These are phyloP conservation scores for Stomatorhinus walkeri DNA, from an alignment of 2,797 vertebrate genomes.

Conservation along the genomic window DNA sequence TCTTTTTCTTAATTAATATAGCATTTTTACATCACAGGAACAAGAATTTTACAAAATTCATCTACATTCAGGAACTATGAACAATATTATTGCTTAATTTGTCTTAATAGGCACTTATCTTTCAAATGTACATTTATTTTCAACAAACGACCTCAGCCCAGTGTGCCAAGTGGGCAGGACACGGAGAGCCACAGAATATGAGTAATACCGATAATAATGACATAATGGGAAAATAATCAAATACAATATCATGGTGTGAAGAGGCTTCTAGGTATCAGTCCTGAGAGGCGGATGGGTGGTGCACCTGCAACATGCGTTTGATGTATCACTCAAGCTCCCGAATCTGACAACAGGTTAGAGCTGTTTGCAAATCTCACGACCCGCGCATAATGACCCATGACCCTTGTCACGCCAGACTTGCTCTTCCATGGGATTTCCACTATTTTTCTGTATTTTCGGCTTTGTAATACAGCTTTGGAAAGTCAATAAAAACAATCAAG, in stretches of 20 bases:
- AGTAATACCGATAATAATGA: not conserved
- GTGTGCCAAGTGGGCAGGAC: not conserved
- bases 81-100: not conserved
- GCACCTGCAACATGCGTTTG: not conserved
- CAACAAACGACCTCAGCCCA: not conserved
- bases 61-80: not conserved
- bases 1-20: not conserved
- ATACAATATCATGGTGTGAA: not conserved
- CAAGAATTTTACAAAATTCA: not conserved
- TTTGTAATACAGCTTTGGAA: not conserved
- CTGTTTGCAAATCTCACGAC: not conserved
- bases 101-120: not conserved
- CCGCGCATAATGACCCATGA: conserved; percentile 8
- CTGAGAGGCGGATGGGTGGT: not conserved
- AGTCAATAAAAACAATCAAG: not conserved
- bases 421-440: not conserved
- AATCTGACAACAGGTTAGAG: conserved; percentile 16
- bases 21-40: not conserved
- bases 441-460: not conserved
- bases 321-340: conserved; percentile 7
- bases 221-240: conserved; percentile 10
- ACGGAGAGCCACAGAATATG: not conserved
- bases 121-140: not conserved
- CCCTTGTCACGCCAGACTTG: not conserved
- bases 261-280: not conserved